Evolutionary conservation across 2,888 invertebrate genomes (phyloP), one percentile per base, ranked within the genome.

Genomic region (Dione juno): DNA sequence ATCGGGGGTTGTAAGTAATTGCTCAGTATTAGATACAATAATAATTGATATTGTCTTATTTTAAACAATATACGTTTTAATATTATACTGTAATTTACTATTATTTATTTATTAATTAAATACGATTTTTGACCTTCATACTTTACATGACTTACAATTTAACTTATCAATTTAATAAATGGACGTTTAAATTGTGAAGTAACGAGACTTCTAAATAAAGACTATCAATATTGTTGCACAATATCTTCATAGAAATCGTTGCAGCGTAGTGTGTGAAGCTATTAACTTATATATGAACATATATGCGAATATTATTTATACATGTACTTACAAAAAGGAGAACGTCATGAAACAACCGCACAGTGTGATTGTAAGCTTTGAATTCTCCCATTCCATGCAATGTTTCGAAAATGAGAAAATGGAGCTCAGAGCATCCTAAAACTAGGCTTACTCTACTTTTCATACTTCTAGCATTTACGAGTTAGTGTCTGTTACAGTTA

Each of bases 171-270:
- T 64, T 1, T 50, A 64, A 64, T 64, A 64, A 52, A 64, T 64
- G 14, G 50, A 50, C 11, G 37, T 50, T 37, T n/a, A 19, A 35
- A 48, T 16, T 14, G 65, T 67, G 48, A 63, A 52, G 66, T 57
- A 67, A 57, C 40, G 43, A 66, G 69, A 53, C 69, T 66, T 63
- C 41, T 64, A 70, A 72, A 70, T 69, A 64, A 67, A 52, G 35
- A 52, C 48, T 45, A 72, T 72, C 69, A 69, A 72, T 69, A 50
- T 69, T 66, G 13, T 67, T 66, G 66, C 68, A 65, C 67, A 66
- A 71, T 53, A 19, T 10, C 21, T 16, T 28, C 41, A 11, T 45
- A 2, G 45, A 61, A 16, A 61, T 28, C 8, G 6, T 54, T 54
- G 35, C n/a, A 28, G 14, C 35, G 6, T 28, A 37, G 28, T 61